Percentiles rank a stretch among this genome's conserved stretches.
Conservation (phyloP, 2,797 vertebrate species). For the Thalassophryne amazonica region DNA sequence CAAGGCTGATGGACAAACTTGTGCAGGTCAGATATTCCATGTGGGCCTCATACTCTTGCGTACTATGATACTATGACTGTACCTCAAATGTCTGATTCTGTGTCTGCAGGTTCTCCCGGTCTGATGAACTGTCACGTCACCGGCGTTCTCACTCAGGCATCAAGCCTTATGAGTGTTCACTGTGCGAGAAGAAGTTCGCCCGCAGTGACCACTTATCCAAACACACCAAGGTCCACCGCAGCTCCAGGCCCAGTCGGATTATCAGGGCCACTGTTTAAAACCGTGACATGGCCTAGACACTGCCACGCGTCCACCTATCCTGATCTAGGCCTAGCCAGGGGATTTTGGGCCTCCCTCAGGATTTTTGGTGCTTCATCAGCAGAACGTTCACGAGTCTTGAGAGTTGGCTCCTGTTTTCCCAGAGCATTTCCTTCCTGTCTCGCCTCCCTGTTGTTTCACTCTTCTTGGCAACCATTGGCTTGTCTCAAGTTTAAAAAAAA, state of each 20-base stretch:
- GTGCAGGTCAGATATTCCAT: too few species aligned
- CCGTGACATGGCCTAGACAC: slow-evolving; percentile 1
- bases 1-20: too few species aligned
- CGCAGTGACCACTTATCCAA: slow-evolving; percentile 83
- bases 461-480: slow-evolving; percentile 13
- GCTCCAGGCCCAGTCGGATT: slow-evolving; percentile 73
- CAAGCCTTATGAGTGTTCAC: slow-evolving; percentile 80
- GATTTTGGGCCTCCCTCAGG: slow-evolving; percentile 33
- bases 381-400: slow-evolving; percentile 34
- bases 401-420: slow-evolving; percentile 16
- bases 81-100: neutral
- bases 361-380: slow-evolving; percentile 51
- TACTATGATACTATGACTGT: too few species aligned
- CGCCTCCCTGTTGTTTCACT: slow-evolving; percentile 16
- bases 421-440: slow-evolving; percentile 1
- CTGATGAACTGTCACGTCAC: slow-evolving; percentile 81
- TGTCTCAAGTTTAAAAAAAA: too few species aligned
- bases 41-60: too few species aligned
- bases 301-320: neutral
- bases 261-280: slow-evolving; percentile 72
- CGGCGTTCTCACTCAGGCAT: slow-evolving; percentile 82
- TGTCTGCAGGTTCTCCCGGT: slow-evolving; percentile 78
- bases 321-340: neutral
- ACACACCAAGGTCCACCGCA: slow-evolving; percentile 83
- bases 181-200: slow-evolving; percentile 84